Evolutionary conservation across 2,888 invertebrate genomes (phyloP), one percentile per base, ranked within the genome.

Genomic region (Danaus chrysippus): DNA sequence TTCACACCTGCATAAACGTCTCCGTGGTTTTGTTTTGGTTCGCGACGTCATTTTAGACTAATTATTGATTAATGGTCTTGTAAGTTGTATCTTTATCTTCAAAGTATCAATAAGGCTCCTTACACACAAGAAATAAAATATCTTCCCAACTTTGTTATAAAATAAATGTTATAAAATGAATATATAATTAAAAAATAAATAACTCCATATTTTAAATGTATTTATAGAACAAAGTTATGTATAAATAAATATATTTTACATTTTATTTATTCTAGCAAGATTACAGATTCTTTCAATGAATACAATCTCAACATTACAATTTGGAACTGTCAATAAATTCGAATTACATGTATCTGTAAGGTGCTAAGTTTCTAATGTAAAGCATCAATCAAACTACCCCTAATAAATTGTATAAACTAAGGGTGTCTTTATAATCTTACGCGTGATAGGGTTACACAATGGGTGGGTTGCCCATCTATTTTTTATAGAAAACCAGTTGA

Each of bases 381-480:
- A 61, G 66, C 82, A 86, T 86, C 85, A 81, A 85, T 87, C 87
- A 86, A 80, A 73, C 63, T 61, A 70, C 71, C 74, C 79, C 74
- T 87, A 85, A 87, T 86, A 80, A 86, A 84, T 84, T 74, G 76
- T 76, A 72, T 73, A 75, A 82, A 64, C 73, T 78, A 76, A 82
- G 83, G 84, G 83, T 80, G 78, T 78, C 78, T 83, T 81, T 81
- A 75, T 76, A 58, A 65, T 62, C 64, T 65, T 43, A 62, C 71
- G 72, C 68, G 67, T 73, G 83, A 82, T 84, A 80, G 76, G 75
- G 75, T 78, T 79, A 80, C 80, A 81, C 78, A 79, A 79, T 77
- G 74, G 76, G 73, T 71, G 73, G 70, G 75, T 77, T 72, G 68
- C 61, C 68, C 67, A 68, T 73, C 63, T 56, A 62, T 74, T 76